phyloP scores from a whole-genome alignment of 2,113 vertebrate species.

The Falcunculus frontatus region DNA sequence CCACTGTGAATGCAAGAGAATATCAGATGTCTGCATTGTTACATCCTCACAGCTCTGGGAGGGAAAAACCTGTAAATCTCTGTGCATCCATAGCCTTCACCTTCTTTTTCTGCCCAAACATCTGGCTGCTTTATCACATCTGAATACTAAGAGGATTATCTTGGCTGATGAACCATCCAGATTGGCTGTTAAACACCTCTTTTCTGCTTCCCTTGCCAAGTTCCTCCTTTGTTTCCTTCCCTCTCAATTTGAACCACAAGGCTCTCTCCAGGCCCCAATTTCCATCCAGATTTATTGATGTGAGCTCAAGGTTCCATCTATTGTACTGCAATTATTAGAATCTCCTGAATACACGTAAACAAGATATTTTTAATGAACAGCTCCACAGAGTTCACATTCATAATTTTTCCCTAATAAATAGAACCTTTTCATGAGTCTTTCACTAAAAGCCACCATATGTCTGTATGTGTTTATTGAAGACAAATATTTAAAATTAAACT shows the following conservation, averaged over 20 bases:
- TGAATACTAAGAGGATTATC: slow-evolving; percentile 13
- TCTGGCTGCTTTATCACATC: background rate
- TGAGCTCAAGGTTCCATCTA: background rate
- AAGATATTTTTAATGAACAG: background rate
- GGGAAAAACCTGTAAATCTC: background rate
- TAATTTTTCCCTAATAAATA: background rate
- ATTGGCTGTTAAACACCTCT: background rate
- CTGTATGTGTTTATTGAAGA: background rate
- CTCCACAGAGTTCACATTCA: background rate
- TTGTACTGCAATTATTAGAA: background rate
- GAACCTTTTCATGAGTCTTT: background rate
- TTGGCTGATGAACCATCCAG: background rate
- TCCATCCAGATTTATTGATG: background rate
- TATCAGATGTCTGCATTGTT: background rate
- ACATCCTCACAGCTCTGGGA: background rate
- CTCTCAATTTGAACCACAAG: background rate
- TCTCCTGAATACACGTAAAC: background rate
- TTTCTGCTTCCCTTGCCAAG: background rate
- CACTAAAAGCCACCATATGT: background rate
- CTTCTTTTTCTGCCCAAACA: background rate
- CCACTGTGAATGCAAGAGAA: background rate
- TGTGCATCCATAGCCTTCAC: background rate
- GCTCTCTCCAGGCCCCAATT: background rate
- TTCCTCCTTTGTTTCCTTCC: background rate
- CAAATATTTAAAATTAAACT: background rate